Evolutionary conservation across 2,113 vertebrate species (phyloP).

Genomic region (Cinclus cinclus): DNA sequence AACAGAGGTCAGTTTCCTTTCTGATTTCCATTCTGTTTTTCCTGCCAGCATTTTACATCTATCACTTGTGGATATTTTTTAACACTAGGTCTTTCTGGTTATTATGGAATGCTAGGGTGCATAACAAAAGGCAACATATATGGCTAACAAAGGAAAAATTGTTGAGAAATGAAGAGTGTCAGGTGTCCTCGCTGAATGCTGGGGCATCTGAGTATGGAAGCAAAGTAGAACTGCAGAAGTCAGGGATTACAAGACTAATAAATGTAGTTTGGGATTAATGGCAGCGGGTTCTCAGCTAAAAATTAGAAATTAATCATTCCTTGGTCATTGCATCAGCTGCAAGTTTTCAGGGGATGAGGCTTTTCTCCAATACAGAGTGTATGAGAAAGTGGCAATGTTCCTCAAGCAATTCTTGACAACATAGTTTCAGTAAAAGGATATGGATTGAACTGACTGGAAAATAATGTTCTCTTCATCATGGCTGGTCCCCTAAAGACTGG

Average conservation of each 20-base stretch:
- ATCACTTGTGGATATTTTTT: background rate
- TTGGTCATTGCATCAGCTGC: background rate
- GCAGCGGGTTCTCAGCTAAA: background rate
- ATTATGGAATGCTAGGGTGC: background rate
- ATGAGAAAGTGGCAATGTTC: background rate
- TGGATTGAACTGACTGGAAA: background rate
- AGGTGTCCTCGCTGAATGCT: background rate
- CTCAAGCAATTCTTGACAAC: background rate
- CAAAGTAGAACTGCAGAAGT: background rate
- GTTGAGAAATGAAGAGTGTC: background rate
- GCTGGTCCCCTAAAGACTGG: background rate
- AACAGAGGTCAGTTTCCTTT: constrained; percentile 78
- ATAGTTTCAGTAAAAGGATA: background rate
- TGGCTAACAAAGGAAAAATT: background rate
- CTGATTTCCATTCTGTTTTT: background rate
- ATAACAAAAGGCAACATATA: background rate
- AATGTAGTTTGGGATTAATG: background rate
- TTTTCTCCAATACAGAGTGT: background rate
- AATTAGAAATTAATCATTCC: background rate
- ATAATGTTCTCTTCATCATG: background rate
- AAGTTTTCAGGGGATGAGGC: background rate
- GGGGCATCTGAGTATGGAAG: background rate
- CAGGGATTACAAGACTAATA: background rate
- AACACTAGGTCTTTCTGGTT: background rate
- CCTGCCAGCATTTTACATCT: accelerated